Evolutionary conservation across 2,888 invertebrate species (phyloP).

Genomic region (Mesorhabditis belari): DNA sequence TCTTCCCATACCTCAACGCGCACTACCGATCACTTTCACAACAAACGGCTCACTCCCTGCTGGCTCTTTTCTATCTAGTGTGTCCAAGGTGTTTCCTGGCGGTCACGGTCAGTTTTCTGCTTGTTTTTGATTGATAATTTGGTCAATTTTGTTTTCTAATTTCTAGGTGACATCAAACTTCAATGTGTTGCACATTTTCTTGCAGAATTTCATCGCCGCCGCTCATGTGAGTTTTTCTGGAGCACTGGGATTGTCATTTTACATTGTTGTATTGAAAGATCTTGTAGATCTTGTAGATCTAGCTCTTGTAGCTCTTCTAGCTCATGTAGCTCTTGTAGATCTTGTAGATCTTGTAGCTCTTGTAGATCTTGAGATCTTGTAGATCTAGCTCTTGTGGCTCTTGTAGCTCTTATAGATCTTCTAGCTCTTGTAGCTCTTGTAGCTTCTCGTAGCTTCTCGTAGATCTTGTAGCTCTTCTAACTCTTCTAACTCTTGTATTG

Average conservation of each 20-base stretch:
- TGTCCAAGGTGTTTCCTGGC: slow-evolving; percentile 17
- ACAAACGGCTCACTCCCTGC: slow-evolving; percentile 21
- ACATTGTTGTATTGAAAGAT: too few species aligned
- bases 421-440: too few species aligned
- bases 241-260: neutral
- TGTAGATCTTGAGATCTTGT: too few species aligned
- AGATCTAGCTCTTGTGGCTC: too few species aligned
- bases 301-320: too few species aligned
- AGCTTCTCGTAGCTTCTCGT: too few species aligned
- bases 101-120: slow-evolving; percentile 13
- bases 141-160: neutral
- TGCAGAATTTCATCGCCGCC: slow-evolving; percentile 35
- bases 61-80: slow-evolving; percentile 19
- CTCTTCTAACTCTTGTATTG: too few species aligned
- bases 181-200: slow-evolving; percentile 31
- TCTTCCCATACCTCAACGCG: slow-evolving; percentile 15
- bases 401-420: too few species aligned
- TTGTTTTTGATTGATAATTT: neutral
- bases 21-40: slow-evolving; percentile 13
- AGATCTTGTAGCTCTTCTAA: too few species aligned
- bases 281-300: too few species aligned
- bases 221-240: slow-evolving; percentile 24
- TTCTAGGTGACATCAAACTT: slow-evolving; percentile 27
- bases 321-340: too few species aligned
- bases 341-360: too few species aligned